phyloP scores from a whole-genome alignment of 2,113 vertebrate genomes.

The Microtus oregoni region DNA sequence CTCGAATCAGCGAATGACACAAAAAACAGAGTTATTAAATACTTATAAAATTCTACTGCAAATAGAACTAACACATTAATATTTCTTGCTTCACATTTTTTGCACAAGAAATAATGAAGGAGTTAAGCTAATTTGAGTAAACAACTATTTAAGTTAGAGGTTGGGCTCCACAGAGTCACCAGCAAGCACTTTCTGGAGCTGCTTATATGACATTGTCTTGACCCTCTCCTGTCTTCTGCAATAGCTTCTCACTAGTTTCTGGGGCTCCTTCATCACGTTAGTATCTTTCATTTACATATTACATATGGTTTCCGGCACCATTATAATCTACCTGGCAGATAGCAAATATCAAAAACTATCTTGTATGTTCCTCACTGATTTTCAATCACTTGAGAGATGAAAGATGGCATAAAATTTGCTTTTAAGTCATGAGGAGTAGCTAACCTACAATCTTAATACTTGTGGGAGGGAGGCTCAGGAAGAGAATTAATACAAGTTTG shows the following conservation, averaged over 20 bases:
- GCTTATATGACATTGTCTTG: not conserved
- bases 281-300: not conserved
- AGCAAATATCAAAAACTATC: not conserved
- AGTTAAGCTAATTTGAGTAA: conserved; percentile 42
- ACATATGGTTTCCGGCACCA: not conserved
- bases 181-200: conserved; percentile 10
- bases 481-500: not conserved
- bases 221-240: not conserved
- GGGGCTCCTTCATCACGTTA: not conserved
- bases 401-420: not conserved
- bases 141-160: conserved; percentile 13
- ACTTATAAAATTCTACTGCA: conserved; percentile 53
- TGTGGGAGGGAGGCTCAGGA: not conserved
- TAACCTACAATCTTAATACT: not conserved
- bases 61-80: conserved; percentile 2
- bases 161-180: not conserved
- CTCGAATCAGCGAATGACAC: conserved; percentile 36
- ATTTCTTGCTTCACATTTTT: conserved; percentile 40
- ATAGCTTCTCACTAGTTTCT: not conserved
- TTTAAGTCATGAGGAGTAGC: not conserved
- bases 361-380: not conserved
- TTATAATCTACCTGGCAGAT: not conserved
- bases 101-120: not conserved
- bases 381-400: conserved; percentile 17
- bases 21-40: conserved; percentile 30